A percentile compares a stretch with the other conserved stretches of the same genome.
phyloP scores from a whole-genome alignment of 1,140 invertebrate genomes.

The Brachionus koreanus region DNA sequence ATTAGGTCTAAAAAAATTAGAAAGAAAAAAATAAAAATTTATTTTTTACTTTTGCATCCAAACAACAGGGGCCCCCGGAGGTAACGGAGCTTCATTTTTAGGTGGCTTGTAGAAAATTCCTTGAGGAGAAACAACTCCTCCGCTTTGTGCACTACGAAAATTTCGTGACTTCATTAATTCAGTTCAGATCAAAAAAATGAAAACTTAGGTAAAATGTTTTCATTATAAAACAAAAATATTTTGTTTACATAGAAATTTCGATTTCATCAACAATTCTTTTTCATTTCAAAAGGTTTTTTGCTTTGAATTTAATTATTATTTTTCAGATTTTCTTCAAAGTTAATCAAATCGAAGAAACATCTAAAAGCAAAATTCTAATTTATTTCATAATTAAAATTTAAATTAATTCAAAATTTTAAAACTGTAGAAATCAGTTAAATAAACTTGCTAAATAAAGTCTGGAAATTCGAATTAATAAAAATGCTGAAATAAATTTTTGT shows the following conservation, averaged over 20 bases:
- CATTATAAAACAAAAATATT: neutral
- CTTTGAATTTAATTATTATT: neutral
- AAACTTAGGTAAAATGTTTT: neutral
- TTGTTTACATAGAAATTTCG: constrained; percentile 7
- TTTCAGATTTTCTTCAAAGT: neutral
- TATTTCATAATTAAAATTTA: too few relatives aligned
- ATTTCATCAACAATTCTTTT: neutral
- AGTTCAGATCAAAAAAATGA: neutral
- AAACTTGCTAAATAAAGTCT: too few relatives aligned
- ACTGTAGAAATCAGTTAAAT: too few relatives aligned
- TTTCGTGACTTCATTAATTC: neutral
- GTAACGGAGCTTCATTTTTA: neutral
- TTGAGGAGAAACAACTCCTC: neutral
- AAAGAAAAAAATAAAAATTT: neutral
- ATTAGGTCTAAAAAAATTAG: constrained; percentile 61
- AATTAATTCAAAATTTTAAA: too few relatives aligned
- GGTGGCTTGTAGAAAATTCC: constrained; percentile 17
- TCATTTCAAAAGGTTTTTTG: neutral
- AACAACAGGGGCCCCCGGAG: neutral
- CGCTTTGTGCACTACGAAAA: neutral
- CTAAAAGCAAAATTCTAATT: too few relatives aligned
- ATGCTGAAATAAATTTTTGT: too few relatives aligned
- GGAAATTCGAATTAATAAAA: too few relatives aligned
- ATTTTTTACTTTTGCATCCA: constrained; percentile 20
- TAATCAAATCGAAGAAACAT: neutral